phyloP scores from a whole-genome alignment of 2,113 vertebrate species.

The Bos indicus region DNA sequence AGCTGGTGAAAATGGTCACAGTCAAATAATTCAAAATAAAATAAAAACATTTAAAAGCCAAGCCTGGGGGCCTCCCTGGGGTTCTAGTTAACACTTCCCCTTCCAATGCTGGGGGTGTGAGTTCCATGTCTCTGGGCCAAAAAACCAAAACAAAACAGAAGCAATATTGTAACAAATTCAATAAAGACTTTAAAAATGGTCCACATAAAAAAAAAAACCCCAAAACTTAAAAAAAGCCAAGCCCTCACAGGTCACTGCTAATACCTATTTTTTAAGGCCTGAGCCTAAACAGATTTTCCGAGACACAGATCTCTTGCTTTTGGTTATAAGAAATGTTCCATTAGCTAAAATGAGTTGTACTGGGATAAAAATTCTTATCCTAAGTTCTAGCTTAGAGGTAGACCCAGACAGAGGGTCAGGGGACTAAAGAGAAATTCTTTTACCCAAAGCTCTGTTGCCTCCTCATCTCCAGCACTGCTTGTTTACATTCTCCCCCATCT shows the following conservation, averaged over 20 bases:
- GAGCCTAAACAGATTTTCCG: background rate
- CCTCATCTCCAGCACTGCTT: background rate
- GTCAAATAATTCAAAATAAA: background rate
- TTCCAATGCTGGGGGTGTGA: background rate
- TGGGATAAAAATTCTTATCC: background rate
- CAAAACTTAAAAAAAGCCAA: background rate
- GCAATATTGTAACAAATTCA: background rate
- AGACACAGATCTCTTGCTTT: background rate
- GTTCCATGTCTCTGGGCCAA: background rate
- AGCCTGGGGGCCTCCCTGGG: background rate
- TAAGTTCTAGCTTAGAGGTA: background rate
- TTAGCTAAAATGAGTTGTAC: background rate
- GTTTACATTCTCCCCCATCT: background rate
- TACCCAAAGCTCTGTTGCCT: background rate
- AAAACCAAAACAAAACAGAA: background rate
- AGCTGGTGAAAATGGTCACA: background rate
- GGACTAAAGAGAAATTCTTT: background rate
- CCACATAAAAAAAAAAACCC: background rate
- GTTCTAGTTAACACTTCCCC: background rate
- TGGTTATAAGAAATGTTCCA: background rate
- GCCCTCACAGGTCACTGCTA: background rate
- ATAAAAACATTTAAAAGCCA: slow-evolving; percentile 1
- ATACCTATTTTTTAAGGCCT: background rate
- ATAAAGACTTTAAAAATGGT: background rate
- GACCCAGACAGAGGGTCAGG: background rate